Conservation (phyloP, 2,797 vertebrate genomes). For the Iguana delicatissima region DNA sequence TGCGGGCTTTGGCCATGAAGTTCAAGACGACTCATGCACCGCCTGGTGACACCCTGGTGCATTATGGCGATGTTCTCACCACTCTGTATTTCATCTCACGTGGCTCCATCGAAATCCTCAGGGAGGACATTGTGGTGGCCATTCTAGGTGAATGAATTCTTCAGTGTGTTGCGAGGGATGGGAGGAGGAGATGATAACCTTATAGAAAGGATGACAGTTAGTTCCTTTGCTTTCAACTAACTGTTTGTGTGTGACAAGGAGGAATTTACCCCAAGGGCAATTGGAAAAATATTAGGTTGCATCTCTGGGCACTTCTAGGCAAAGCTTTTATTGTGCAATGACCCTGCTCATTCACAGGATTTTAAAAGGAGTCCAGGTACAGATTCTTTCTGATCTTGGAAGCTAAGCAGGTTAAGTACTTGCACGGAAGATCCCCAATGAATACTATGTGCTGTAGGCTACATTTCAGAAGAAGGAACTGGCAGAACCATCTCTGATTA, state of each 20-base stretch:
- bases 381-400: no score
- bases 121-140: slow-evolving; percentile 95
- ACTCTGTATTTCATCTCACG: slow-evolving; percentile 98
- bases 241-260: background rate
- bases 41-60: slow-evolving; percentile 95
- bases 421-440: no score
- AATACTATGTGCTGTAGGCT: no score
- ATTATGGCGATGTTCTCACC: slow-evolving; percentile 94
- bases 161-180: background rate
- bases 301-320: background rate
- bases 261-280: no score
- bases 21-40: slow-evolving; percentile 97
- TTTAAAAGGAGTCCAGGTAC: background rate
- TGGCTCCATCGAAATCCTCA: slow-evolving; percentile 97
- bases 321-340: background rate
- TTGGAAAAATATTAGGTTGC: background rate
- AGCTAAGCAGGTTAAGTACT: no score
- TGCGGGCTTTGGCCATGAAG: slow-evolving; percentile 94
- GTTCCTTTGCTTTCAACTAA: background rate
- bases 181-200: fast-evolving
- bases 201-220: background rate
- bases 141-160: slow-evolving; percentile 88
- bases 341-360: background rate
- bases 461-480: no score
- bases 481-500: no score